These are phyloP conservation scores for Anabas testudineus DNA, from an alignment of 2,797 vertebrate genomes.

Conservation along the genomic window DNA sequence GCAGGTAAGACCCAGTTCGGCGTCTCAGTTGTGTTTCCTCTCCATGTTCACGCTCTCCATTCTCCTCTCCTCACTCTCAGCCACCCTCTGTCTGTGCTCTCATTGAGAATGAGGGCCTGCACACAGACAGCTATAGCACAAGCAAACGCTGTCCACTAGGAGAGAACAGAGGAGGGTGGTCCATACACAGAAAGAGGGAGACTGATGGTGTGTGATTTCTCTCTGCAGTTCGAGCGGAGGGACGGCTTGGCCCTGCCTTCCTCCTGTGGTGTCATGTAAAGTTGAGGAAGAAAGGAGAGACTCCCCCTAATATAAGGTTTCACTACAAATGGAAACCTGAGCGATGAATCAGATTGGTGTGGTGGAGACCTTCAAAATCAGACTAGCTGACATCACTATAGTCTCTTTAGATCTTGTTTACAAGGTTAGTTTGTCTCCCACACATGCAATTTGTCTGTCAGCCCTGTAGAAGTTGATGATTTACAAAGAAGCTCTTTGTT, in stretches of 20 bases:
- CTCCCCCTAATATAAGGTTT: conserved; percentile 60
- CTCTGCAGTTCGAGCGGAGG: conserved; percentile 50
- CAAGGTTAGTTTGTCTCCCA: conserved; percentile 12
- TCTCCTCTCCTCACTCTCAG: conserved; percentile 57
- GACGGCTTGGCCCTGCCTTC: conserved; percentile 70
- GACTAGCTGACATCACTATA: conserved; percentile 30
- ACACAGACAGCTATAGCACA: conserved; percentile 53
- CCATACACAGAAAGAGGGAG: conserved; percentile 64
- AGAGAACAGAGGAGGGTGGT: conserved; percentile 75
- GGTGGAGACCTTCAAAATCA: conserved; percentile 23
- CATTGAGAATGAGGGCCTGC: conserved; percentile 64
- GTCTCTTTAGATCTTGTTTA: conserved; percentile 20
- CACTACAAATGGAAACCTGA: conserved; percentile 30
- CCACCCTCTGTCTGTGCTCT: conserved; percentile 59
- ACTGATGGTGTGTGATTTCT: conserved; percentile 69
- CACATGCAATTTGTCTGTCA: conserved; percentile 8
- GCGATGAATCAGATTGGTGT: conserved; percentile 27
- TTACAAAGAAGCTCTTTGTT: conserved; percentile 2
- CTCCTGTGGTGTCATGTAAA: conserved; percentile 68
- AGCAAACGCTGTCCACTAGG: conserved; percentile 48
- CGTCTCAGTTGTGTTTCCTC: conserved; percentile 58
- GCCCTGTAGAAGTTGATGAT: conserved; percentile 13
- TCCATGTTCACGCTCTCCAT: conserved; percentile 68
- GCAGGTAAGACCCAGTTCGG: conserved; percentile 41
- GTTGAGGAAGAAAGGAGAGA: conserved; percentile 36